Conservation (phyloP, 1,140 invertebrate genomes). For the Drosophila santomea region DNA sequence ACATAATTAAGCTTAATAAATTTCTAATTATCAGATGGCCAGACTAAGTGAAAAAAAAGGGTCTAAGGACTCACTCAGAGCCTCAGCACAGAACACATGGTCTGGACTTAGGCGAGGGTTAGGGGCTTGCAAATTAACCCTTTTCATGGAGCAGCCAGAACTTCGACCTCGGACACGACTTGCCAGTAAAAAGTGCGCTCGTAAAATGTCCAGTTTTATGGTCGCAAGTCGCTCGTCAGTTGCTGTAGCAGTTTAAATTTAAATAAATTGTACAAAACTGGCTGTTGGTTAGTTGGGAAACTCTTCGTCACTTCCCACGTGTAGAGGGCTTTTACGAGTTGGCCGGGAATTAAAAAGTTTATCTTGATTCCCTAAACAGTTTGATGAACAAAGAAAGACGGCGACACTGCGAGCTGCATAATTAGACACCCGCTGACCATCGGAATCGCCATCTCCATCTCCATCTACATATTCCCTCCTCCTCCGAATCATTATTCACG, state of each 20-base stretch:
- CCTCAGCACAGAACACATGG: slow-evolving; percentile 49
- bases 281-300: slow-evolving; percentile 24
- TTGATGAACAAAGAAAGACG: slow-evolving; percentile 76
- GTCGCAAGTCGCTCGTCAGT: slow-evolving; percentile 39
- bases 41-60: slow-evolving; percentile 77
- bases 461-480: not conserved
- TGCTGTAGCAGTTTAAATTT: slow-evolving; percentile 75
- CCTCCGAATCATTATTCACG: slow-evolving; percentile 69
- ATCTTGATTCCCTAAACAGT: slow-evolving; percentile 81
- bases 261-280: slow-evolving; percentile 81
- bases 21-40: slow-evolving; percentile 82
- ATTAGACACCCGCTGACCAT: slow-evolving; percentile 71
- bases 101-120: slow-evolving; percentile 8
- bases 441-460: slow-evolving; percentile 14
- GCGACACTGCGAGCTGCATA: slow-evolving; percentile 64
- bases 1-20: slow-evolving; percentile 84
- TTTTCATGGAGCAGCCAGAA: slow-evolving; percentile 41
- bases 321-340: slow-evolving; percentile 56
- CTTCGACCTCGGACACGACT: slow-evolving; percentile 25
- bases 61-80: slow-evolving; percentile 54
- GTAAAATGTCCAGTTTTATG: slow-evolving; percentile 75
- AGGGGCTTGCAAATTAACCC: slow-evolving; percentile 73
- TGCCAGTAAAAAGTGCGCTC: slow-evolving; percentile 65
- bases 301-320: slow-evolving; percentile 67
- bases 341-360: slow-evolving; percentile 76